Conservation (phyloP, 1,140 invertebrate genomes). For the Harpegnathos saltator region DNA sequence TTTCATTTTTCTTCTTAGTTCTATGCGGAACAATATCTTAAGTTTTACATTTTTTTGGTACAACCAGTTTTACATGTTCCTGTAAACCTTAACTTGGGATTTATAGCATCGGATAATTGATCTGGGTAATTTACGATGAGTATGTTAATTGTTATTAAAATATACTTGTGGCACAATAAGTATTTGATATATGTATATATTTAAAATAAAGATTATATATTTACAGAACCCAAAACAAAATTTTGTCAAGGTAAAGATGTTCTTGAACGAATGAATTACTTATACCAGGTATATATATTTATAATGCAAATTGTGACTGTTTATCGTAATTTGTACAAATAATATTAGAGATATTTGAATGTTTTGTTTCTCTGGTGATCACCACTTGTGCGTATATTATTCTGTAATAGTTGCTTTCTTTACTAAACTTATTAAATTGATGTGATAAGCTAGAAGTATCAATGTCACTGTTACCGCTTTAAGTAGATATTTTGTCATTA, state of each 20-base stretch:
- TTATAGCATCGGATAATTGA: no score
- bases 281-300: constrained; percentile 80
- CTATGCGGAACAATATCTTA: no score
- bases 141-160: no score
- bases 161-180: no score
- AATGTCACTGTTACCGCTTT: background rate
- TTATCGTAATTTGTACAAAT: constrained; percentile 5
- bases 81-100: no score
- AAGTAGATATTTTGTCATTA: constrained; percentile 66
- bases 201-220: constrained; percentile 5
- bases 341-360: constrained; percentile 4
- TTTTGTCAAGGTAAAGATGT: constrained; percentile 82
- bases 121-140: no score
- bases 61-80: no score
- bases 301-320: background rate
- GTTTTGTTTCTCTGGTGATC: no score
- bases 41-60: no score
- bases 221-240: constrained; percentile 69
- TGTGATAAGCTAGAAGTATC: background rate
- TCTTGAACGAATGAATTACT: constrained; percentile 84
- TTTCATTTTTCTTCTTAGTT: no score
- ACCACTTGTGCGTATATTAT: background rate
- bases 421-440: background rate
- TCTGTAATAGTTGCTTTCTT: background rate
- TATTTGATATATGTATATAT: background rate